Conservation (phyloP, 2,888 invertebrate genomes). For the Conops quadrifasciatus region DNA sequence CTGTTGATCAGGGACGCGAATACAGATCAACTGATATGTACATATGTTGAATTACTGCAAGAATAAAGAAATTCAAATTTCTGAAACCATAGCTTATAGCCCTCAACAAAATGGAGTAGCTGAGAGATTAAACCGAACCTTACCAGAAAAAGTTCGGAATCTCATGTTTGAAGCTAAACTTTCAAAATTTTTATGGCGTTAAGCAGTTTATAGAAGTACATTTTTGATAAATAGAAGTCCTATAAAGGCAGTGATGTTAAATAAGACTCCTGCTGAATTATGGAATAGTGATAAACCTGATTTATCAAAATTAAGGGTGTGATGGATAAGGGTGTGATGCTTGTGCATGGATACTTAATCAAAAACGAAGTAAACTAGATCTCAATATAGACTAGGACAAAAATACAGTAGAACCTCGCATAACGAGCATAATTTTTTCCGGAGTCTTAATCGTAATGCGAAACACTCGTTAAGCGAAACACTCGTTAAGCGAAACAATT, state of each 20-base stretch:
- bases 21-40: conserved; percentile 37
- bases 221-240: conserved; percentile 33
- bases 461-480: too few species aligned
- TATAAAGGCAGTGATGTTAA: conserved; percentile 17
- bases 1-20: conserved; percentile 35
- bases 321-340: conserved; percentile 45
- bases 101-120: conserved; percentile 40
- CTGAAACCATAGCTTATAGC: conserved; percentile 39
- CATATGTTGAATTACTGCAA: conserved; percentile 28
- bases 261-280: conserved; percentile 42
- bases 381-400: conserved; percentile 36
- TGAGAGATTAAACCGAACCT: conserved; percentile 34
- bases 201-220: conserved; percentile 35
- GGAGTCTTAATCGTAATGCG: too few species aligned
- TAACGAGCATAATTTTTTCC: too few species aligned
- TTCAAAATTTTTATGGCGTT: conserved; percentile 38
- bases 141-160: conserved; percentile 35
- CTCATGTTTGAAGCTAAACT: conserved; percentile 33
- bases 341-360: conserved; percentile 43
- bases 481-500: too few species aligned
- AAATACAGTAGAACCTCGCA: too few species aligned
- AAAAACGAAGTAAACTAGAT: conserved; percentile 42
- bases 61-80: conserved; percentile 35
- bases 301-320: conserved; percentile 39
- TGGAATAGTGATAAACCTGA: conserved; percentile 41